A percentile compares a stretch with the other conserved stretches of the same genome.
Evolutionary conservation across 2,113 vertebrate genomes (phyloP).

Genomic region (Vulpes lagopus): DNA sequence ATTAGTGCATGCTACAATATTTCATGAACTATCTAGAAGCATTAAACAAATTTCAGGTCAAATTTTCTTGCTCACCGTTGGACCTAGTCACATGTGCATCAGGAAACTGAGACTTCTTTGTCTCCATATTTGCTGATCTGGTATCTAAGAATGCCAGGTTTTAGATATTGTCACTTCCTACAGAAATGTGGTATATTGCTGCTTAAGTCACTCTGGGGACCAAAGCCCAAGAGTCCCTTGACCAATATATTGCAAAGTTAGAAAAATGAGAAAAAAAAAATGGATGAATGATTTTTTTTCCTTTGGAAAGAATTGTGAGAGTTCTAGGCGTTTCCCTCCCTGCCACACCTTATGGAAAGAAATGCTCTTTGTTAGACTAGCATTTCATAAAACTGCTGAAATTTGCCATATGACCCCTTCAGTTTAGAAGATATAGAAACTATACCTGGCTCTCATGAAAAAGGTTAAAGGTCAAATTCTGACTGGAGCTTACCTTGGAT

Average conservation of each 20-base stretch:
- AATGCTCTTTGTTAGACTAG: background rate
- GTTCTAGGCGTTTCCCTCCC: background rate
- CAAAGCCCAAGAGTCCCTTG: background rate
- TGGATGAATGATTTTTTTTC: background rate
- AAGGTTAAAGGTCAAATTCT: background rate
- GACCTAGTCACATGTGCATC: background rate
- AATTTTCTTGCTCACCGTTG: background rate
- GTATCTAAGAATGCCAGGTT: background rate
- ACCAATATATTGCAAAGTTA: background rate
- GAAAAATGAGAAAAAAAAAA: background rate
- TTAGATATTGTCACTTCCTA: background rate
- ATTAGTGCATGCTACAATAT: background rate
- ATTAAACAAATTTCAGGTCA: background rate
- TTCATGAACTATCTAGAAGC: background rate
- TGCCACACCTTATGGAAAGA: background rate
- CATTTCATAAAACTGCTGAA: background rate
- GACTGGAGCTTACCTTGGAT: background rate
- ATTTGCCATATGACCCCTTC: background rate
- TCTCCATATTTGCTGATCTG: background rate
- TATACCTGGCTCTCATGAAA: background rate
- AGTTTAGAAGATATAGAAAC: background rate
- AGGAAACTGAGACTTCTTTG: background rate
- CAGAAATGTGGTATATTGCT: background rate
- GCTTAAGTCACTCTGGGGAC: background rate
- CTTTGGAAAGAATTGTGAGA: background rate